These are phyloP conservation scores for Synergus umbraculus DNA, from an alignment of 2,888 invertebrate genomes.

Conservation along the genomic window DNA sequence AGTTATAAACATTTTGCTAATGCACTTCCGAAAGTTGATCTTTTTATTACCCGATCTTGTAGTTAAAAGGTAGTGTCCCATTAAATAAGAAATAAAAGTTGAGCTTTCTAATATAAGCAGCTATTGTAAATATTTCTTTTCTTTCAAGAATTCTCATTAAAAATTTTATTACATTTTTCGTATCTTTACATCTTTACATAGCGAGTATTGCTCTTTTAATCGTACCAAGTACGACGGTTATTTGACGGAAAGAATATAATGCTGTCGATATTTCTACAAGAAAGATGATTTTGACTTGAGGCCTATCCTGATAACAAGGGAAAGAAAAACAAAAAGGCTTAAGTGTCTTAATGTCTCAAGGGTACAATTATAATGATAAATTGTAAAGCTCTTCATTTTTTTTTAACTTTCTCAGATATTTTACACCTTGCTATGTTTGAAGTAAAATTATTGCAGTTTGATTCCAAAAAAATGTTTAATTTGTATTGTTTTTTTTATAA, in stretches of 20 bases:
- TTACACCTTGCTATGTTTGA: no score
- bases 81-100: not conserved
- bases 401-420: not conserved
- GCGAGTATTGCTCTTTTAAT: not conserved
- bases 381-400: not conserved
- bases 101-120: no score
- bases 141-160: not conserved
- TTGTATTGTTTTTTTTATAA: not conserved
- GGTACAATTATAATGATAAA: not conserved
- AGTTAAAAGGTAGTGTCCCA: not conserved
- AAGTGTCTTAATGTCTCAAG: not conserved
- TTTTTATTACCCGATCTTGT: not conserved
- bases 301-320: not conserved
- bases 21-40: slow-evolving; percentile 6
- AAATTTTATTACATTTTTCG: not conserved
- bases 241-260: not conserved
- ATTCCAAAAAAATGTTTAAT: not conserved
- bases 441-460: no score
- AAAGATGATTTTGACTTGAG: not conserved
- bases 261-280: not conserved
- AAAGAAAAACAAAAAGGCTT: not conserved
- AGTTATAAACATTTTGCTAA: slow-evolving; percentile 1
- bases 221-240: no score
- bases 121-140: no score
- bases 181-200: not conserved